Evolutionary conservation across 2,113 vertebrate genomes (phyloP), one percentile per base, ranked within the genome.

Genomic region (Calcarius ornatus): DNA sequence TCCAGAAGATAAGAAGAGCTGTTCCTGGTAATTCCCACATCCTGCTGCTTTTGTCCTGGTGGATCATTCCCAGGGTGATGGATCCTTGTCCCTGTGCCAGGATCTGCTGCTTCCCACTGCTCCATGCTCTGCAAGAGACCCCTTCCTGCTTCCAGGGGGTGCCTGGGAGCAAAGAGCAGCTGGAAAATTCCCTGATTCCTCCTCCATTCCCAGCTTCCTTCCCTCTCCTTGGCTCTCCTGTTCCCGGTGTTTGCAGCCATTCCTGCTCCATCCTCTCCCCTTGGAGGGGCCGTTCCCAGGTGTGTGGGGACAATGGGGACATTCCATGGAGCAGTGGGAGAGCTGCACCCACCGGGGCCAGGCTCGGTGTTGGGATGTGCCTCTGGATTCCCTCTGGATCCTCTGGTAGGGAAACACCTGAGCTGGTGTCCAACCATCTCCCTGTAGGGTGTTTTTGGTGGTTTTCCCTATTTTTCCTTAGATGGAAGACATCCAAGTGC

Each of bases 261-360:
- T 45, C 66, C 37, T 48, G 38, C 57, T 66, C 45, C 1, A 0
- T 61, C 7, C 42, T 35, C 40, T 11, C 4, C 40, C 38, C 20
- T 27, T 8, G 45, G 61, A 70, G 38, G 38, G 56, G 10, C 28
- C 37, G 12, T 83, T 83, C 42, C 38, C 12, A 10, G 23, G 4
- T 3, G 1, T 1, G 5, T 31, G 66, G 31, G 28, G 28, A 27
- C 15, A 33, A 15, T 8, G 4, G 1, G 23, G 8, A 42, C 3
- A 19, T 42, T 37, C 31, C 35, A 4, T 4, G 50, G 82, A 40
- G 9, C 2, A 4, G 8, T 2, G 8, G 48, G 72, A 38, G 24
- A 33, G 22, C 40, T 4, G 5, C 22, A 33, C 28, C 47, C 24
- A 3, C 38, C 19, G 0, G 35, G 28, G 6, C 61, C 9, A 3